Evolutionary conservation across 2,113 vertebrate genomes (phyloP).

Genomic region (Pollachius pollachius): DNA sequence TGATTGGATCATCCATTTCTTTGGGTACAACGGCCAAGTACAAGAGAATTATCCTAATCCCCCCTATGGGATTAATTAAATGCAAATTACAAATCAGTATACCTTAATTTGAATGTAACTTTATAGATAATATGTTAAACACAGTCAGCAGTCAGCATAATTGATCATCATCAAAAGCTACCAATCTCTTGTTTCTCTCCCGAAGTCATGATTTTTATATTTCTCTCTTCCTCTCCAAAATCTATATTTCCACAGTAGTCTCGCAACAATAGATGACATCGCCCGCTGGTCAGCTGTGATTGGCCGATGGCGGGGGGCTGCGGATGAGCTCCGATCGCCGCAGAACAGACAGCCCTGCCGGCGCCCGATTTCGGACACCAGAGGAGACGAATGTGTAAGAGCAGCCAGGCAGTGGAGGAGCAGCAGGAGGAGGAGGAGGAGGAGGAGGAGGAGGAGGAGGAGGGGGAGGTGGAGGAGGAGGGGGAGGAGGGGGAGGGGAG

Average conservation of each 20-base stretch:
- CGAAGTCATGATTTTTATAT: constrained; percentile 2
- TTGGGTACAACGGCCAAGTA: constrained; percentile 23
- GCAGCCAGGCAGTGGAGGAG: constrained; percentile 60
- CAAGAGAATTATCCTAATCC: constrained; percentile 9
- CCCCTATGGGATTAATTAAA: too few species aligned
- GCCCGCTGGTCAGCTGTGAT: constrained; percentile 30
- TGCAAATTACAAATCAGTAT: too few species aligned
- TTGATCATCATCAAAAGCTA: too few species aligned
- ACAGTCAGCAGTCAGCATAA: too few species aligned
- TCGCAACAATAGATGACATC: constrained; percentile 23
- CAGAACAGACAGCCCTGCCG: constrained; percentile 44
- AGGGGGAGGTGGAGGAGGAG: constrained; percentile 40
- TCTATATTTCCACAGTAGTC: constrained; percentile 28
- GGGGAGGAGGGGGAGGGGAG: constrained; percentile 8
- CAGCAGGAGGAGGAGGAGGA: not conserved
- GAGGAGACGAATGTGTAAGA: constrained; percentile 60
- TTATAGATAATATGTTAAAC: too few species aligned
- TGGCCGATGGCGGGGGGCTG: constrained; percentile 26
- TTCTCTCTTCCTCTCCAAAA: constrained; percentile 22
- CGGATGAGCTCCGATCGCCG: constrained; percentile 46
- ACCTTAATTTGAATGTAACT: too few species aligned
- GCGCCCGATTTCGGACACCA: constrained; percentile 4
- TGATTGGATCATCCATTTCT: constrained; percentile 30
- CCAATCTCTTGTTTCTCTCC: constrained; percentile 12
- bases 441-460: too few species aligned